Conservation (phyloP, 2,888 invertebrate genomes). For the Holacanthella duospinosa region DNA sequence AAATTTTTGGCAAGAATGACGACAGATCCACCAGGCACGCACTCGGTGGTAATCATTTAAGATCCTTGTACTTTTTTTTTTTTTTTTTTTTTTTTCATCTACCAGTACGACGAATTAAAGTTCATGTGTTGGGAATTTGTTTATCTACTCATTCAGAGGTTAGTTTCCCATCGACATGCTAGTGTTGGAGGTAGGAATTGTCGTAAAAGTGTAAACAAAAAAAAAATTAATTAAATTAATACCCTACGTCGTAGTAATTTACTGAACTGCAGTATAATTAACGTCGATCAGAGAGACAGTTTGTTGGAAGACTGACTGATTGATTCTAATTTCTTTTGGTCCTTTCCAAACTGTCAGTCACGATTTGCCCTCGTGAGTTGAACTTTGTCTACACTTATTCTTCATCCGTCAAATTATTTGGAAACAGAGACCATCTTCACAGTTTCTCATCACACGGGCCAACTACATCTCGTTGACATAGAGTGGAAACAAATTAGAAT, state of each 20-base stretch:
- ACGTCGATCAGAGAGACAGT: not conserved
- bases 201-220: not conserved
- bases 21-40: not conserved
- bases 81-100: too few relatives aligned
- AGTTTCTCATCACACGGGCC: too few relatives aligned
- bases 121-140: too few relatives aligned
- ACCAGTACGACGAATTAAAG: too few relatives aligned
- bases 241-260: not conserved
- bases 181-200: not conserved
- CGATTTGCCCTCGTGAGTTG: not conserved
- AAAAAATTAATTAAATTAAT: not conserved
- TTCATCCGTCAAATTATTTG: too few relatives aligned
- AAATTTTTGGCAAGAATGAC: not conserved
- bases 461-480: too few relatives aligned
- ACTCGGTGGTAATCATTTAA: not conserved
- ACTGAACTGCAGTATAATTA: not conserved
- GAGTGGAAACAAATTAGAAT: too few relatives aligned
- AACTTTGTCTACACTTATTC: too few relatives aligned
- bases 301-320: not conserved
- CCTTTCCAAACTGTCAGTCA: not conserved
- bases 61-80: too few relatives aligned
- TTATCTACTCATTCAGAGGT: too few relatives aligned
- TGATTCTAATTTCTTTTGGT: constrained; percentile 1
- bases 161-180: not conserved
- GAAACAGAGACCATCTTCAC: too few relatives aligned